These are phyloP conservation scores for Cyanistes caeruleus DNA, from an alignment of 2,113 vertebrate genomes.

Conservation along the genomic window DNA sequence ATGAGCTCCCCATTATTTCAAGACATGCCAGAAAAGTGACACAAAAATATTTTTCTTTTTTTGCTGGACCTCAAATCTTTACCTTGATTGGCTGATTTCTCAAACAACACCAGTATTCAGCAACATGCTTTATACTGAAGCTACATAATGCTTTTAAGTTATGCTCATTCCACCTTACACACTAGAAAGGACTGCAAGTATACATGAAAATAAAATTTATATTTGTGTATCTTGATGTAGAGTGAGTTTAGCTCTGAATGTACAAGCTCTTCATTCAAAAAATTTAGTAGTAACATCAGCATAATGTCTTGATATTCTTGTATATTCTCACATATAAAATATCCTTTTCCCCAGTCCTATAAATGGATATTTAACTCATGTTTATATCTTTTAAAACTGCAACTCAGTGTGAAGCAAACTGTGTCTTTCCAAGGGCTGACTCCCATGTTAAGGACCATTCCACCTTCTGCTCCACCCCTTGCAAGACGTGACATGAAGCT, in stretches of 20 bases:
- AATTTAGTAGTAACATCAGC: neutral
- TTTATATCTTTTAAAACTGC: neutral
- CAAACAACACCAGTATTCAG: neutral
- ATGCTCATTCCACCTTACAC: neutral
- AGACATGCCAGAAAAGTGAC: neutral
- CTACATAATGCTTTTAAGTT: neutral
- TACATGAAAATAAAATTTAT: neutral
- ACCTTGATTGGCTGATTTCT: neutral
- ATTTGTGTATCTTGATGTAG: neutral
- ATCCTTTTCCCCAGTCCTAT: neutral
- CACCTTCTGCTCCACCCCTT: neutral
- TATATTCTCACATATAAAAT: neutral
- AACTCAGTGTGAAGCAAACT: neutral
- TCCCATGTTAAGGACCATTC: neutral
- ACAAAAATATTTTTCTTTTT: neutral
- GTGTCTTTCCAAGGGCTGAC: neutral
- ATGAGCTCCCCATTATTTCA: neutral
- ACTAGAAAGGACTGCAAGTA: neutral
- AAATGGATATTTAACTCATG: neutral
- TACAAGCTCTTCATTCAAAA: neutral
- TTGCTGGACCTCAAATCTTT: neutral
- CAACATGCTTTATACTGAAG: neutral
- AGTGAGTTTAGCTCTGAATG: neutral
- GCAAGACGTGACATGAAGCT: neutral
- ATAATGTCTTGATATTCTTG: neutral